Base-by-base conservation (phyloP, 1,140 invertebrate genomes). In the Megathymus violae region DNA sequence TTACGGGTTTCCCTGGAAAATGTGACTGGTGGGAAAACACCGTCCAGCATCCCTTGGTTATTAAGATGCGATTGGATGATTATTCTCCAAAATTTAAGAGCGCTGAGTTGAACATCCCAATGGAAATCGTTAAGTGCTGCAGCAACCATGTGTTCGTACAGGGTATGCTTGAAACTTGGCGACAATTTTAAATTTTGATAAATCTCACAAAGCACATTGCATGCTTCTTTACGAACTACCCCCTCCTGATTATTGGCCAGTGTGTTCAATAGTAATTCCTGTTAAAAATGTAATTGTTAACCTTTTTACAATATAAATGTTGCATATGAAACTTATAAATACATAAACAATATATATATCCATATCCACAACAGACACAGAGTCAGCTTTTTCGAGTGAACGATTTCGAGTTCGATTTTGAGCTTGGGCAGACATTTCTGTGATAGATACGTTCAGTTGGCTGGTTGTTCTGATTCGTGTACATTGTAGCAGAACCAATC, bases 21-120 rank as follows among this genome's bases (percentile, higher is more conserved):
- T 5, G 95, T 96, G 0, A 96, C 93, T 0, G 93, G 93, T 0
- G 95, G 95, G 84, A 97, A 97, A 0, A 90, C 91, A 0, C 95
- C 94, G 74, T 97, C 95, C 0, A 96, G 92, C 94, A 96, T 96
- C 19, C 95, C 96, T 86, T 96, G 95, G 74, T 96, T 93, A 0
- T 88, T 92, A 1, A 96, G 78, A 63, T 94, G 91, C 1, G 93
- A 92, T 10, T 93, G 87, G 10, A 96, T 94, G 10, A 95, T 93
- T 16, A 93, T 82, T 34, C 92, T 91, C 96, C 96, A 97, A 66
- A 95, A 96, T 43, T 93, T 85, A 0, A 97, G 73, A 0, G 94
- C 94, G 47, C 93, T 93, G 0, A 94, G 71, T 80, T 96, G 95
- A 0, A 96, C 95, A 82, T 96, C 95, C 95, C 95, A 96, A 71